phyloP scores from a whole-genome alignment of 2,113 vertebrate species.

The Passerina amoena region DNA sequence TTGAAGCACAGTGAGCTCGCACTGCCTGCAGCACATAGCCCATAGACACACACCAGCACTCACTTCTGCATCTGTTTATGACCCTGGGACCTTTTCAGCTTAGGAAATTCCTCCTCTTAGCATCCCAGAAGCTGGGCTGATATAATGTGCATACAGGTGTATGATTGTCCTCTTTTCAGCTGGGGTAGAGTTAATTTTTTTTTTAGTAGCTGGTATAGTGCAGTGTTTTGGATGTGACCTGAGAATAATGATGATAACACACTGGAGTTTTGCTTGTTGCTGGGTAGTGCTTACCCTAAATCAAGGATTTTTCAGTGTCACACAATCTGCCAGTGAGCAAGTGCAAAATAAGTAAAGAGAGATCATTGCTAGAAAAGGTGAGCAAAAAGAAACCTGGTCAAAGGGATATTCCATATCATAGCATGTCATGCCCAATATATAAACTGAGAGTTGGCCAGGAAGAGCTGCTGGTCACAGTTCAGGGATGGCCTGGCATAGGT shows the following conservation, averaged over 20 bases:
- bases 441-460: not conserved
- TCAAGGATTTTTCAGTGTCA: not conserved
- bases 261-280: not conserved
- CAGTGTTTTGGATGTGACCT: not conserved
- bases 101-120: not conserved
- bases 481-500: not conserved
- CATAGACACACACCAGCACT: not conserved
- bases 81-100: not conserved
- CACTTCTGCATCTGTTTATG: not conserved
- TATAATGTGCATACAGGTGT: too few species aligned
- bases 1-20: accelerated
- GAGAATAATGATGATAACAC: not conserved
- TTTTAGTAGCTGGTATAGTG: not conserved
- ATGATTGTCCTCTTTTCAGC: not conserved
- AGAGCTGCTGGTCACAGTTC: not conserved
- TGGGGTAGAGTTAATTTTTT: not conserved
- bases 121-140: not conserved
- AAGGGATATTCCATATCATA: not conserved
- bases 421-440: too few species aligned
- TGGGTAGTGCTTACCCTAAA: not conserved
- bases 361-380: not conserved
- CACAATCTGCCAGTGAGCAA: not conserved
- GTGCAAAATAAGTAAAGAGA: not conserved
- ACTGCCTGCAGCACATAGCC: not conserved
- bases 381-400: not conserved